phyloP scores from a whole-genome alignment of 2,797 vertebrate genomes.

The Podarcis siculus region DNA sequence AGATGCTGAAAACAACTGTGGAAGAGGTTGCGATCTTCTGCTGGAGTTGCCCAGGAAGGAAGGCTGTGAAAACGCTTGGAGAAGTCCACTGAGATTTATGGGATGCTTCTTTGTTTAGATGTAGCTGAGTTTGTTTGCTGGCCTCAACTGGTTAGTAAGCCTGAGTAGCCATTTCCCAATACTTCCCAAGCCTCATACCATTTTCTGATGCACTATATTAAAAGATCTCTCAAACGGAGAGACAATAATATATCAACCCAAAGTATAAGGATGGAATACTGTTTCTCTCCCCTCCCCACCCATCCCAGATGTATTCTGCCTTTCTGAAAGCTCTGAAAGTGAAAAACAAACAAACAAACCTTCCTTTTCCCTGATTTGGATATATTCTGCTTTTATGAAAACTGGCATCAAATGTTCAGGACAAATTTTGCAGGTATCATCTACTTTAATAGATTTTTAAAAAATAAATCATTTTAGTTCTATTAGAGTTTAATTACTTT shows the following conservation, averaged over 20 bases:
- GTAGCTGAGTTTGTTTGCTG: not conserved
- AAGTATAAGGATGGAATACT: not conserved
- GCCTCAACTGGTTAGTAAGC: not conserved
- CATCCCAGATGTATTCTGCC: not conserved
- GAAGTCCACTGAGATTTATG: not conserved
- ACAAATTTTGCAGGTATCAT: too few species aligned
- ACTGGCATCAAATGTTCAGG: not conserved
- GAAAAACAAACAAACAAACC: too few species aligned
- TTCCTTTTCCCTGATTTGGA: not conserved
- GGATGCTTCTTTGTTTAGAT: not conserved
- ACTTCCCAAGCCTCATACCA: not conserved
- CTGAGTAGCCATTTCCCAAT: not conserved
- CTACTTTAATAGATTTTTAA: too few species aligned
- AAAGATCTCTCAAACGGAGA: not conserved
- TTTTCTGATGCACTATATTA: not conserved
- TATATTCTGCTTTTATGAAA: not conserved
- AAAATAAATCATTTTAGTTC: too few species aligned
- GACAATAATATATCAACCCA: not conserved
- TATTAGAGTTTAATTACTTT: too few species aligned
- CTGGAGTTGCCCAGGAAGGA: not conserved
- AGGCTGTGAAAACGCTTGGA: not conserved
- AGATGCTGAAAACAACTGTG: not conserved
- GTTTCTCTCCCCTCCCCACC: not conserved
- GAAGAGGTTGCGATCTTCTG: fast-evolving
- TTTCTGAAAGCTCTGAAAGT: not conserved